Base-by-base conservation (phyloP, 2,113 vertebrate species). In the Enhydra lutris region DNA sequence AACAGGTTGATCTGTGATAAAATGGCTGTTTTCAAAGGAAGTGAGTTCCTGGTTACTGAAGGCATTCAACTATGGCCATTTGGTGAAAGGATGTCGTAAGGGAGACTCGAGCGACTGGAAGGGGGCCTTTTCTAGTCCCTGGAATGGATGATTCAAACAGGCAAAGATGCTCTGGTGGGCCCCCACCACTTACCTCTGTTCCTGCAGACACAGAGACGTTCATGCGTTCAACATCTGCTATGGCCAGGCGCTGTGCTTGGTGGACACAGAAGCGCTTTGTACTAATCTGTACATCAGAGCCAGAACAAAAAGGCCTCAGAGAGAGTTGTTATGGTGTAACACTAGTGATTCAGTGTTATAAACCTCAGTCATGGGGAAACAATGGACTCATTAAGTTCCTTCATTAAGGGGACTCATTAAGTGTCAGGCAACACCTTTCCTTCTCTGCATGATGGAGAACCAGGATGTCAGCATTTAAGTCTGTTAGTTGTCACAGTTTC, bases 91-190 rank as follows among this genome's bases (percentile, higher is more conserved):
- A 52, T 31, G 34, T 2, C 8, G 7, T 85, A 84, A 87, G 7
- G 21, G 65, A 42, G 24, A 52, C 10, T 74, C 39, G n/a, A 67
- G 59, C n/a, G 67, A 42, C 6, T 47, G 74, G 80, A 80, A 65
- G n/a, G 17, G 14, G 50, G 21, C 7, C 50, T 69, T 91, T 69
- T 21, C 31, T 45, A 42, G 69, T 63, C 34, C 18, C 29, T 36
- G 39, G 65, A 94, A 39, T 59, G 61, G 26, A 3, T 47, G 69
- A 80, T 90, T 96, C 61, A 73, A 55, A 78, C 6, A 36, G 84
- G 81, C 83, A 89, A 92, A 67, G 63, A 7, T 36, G 24, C 21
- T 65, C 12, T 31, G 11, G 29, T 23, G 13, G 17, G 0, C 14
- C 24, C 39, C 0, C 45, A 45, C 18, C 57, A 13, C 39, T 69